Base-by-base conservation (phyloP, 2,113 vertebrate species). In the Protobothrops flavoviridis region DNA sequence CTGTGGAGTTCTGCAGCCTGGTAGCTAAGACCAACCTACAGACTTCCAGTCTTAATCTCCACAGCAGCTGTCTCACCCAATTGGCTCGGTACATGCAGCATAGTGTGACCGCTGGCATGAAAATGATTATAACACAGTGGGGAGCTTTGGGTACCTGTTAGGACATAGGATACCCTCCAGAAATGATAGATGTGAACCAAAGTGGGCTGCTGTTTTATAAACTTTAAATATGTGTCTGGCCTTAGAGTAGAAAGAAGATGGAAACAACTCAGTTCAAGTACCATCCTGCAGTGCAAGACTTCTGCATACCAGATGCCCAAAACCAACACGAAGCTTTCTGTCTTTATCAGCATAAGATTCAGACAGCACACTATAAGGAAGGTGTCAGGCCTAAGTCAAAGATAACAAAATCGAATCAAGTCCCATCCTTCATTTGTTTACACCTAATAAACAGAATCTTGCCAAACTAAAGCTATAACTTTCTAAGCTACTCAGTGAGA, bases 211-310 rank as follows among this genome's bases (percentile, higher is more conserved):
- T 94, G 93, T 57, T 85, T 94, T 96, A 90, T 91, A 93, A 95
- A 95, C 92, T 96, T 96, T 94, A 96, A 93, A 95, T 95, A 94
- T 94, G 94, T 95, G 96, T 43, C 93, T 95, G 91, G 93, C 91
- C 33, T 55, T 85, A 26, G 90, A 85, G 13, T 74, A 43, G 81
- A 86, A n/a, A 43, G 53, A 81, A 56, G 33, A 13, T 24, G 15
- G 85, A 85, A 56, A 17, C 33, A 24, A 17, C 6, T 13, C 69
- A 20, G 50, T 43, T 53, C 69, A 85, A 15, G 53, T 13, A 39
- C 33, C 11, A 3, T 2, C 33, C 48, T 91, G 23, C 6, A 56
- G 85, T 24, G 33, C 52, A 91, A 3, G 29, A n/a, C 17, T 12
- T 69, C 43, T n/a, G 50, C 12, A 13, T 5, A 33, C 59, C 59